A percentile compares a stretch with the other conserved stretches of the same genome.
These are phyloP conservation scores for Elmis aenea DNA, from an alignment of 2,888 invertebrate genomes.

Conservation along the genomic window DNA sequence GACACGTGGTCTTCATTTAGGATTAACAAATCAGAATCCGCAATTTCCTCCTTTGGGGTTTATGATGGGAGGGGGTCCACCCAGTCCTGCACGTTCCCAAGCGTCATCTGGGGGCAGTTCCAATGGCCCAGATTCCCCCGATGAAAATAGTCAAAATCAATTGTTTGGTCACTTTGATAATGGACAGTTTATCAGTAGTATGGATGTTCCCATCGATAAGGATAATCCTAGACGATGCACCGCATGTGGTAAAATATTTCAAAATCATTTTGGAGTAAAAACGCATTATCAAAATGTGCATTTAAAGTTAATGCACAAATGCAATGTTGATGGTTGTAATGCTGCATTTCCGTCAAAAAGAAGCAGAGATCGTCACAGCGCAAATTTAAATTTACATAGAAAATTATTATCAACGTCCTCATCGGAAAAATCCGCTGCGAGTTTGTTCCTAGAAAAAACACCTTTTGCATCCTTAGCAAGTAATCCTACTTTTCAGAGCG, in stretches of 20 bases:
- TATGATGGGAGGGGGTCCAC: constrained; percentile 53
- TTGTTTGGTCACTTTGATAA: constrained; percentile 69
- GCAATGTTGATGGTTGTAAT: constrained; percentile 90
- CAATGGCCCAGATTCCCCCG: constrained; percentile 53
- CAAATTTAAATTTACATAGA: constrained; percentile 85
- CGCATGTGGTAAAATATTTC: constrained; percentile 89
- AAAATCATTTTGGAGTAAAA: constrained; percentile 88
- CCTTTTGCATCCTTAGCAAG: constrained; percentile 55
- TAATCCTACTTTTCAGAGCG: constrained; percentile 67
- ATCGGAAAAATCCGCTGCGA: constrained; percentile 46
- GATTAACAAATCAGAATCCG: constrained; percentile 40
- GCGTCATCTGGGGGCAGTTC: constrained; percentile 58
- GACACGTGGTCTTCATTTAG: constrained; percentile 43
- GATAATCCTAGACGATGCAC: constrained; percentile 89
- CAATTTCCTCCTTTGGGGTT: constrained; percentile 48
- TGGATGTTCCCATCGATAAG: constrained; percentile 85
- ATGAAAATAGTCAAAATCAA: constrained; percentile 57
- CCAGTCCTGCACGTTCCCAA: constrained; percentile 57
- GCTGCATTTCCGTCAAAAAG: constrained; percentile 92
- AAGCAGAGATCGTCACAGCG: constrained; percentile 87
- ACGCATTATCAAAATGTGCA: constrained; percentile 95
- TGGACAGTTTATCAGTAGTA: constrained; percentile 66
- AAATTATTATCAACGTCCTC: constrained; percentile 75
- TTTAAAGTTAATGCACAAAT: constrained; percentile 91
- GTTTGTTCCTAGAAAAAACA: constrained; percentile 47